These are phyloP conservation scores for Lacerta viridis DNA, from an alignment of 2,797 vertebrate genomes.

Conservation along the genomic window DNA sequence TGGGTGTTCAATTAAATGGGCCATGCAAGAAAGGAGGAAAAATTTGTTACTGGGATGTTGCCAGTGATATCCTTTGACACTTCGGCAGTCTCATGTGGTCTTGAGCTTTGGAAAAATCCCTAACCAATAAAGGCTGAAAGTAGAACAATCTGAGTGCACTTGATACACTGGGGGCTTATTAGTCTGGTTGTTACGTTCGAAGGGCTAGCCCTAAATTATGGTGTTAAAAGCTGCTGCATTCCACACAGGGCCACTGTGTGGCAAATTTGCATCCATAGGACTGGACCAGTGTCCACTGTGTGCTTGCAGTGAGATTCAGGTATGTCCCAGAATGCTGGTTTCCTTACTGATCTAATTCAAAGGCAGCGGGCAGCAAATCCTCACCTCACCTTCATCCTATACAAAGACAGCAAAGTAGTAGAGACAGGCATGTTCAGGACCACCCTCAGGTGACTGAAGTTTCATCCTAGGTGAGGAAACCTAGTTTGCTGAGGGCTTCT, in stretches of 20 bases:
- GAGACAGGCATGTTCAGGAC: not conserved
- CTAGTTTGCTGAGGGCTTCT: not conserved
- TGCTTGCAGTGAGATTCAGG: not conserved
- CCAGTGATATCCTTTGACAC: conserved; percentile 75
- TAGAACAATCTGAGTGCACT: conserved; percentile 58
- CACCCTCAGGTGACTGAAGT: not conserved
- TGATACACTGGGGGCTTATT: conserved; percentile 58
- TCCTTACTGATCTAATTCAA: conserved; percentile 55
- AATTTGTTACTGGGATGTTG: conserved; percentile 74
- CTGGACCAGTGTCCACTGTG: not conserved
- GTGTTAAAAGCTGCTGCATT: conserved; percentile 32
- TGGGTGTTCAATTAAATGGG: conserved; percentile 68
- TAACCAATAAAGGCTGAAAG: conserved; percentile 68
- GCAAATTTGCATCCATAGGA: not conserved
- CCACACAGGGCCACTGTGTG: not conserved
- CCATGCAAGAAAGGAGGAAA: conserved; percentile 67
- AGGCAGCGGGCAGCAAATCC: too few relatives aligned
- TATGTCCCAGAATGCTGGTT: conserved; percentile 21
- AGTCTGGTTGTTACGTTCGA: conserved; percentile 64
- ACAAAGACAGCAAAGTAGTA: not conserved
- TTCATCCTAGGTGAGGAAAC: not conserved
- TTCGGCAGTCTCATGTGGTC: conserved; percentile 75
- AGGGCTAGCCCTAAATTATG: conserved; percentile 57
- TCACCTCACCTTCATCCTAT: not conserved
- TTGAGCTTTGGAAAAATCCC: conserved; percentile 70